Evolutionary conservation across 2,113 vertebrate genomes (phyloP), one percentile per base, ranked within the genome.

Genomic region (Pollimyrus isidori): DNA sequence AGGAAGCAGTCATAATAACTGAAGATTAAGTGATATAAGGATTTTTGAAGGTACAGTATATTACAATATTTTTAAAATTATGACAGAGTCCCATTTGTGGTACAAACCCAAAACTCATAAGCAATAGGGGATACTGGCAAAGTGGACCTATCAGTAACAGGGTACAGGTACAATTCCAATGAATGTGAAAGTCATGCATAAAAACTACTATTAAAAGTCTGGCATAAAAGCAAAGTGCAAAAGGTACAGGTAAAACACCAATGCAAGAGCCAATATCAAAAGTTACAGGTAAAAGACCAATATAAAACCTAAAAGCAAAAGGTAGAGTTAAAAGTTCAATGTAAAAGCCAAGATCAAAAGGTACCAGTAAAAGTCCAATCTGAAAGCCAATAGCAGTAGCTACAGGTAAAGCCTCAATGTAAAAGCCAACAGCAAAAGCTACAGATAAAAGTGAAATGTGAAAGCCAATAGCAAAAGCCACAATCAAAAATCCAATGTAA

Each of bases 401-500:
- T 82, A 35, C 35, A 82, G 76, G 76, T 82, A 82, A 82, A 30
- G 19, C 10, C 15, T 19, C 13, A 17, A 45, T 2, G 76, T 82
- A 42, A 21, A 45, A 82, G 39, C 3, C 30, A 82, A 35, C 5
- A 42, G 76, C 39, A 42, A 82, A 45, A 42, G 42, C 39, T 45
- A 17, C 76, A 82, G 76, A 2, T 82, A 82, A 82, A 82, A 82
- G 76, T 1, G 0, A 17, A 39, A 82, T 17, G 17, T 82, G n/a
- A 87, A 42, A 82, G 42, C 76, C 30, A 69, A 69, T 69, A 13
- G 3, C 76, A 84, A 84, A 17, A 46, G 76, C 13, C 21, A 17
- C 76, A 83, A 2, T 2, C 0, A 39, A 11, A 83, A 82, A 0
- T 1, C 30, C 1, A 17, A 2, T 3, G 39, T 39, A 0, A 6